Percentiles rank a stretch among this genome's conserved stretches.
phyloP scores from a whole-genome alignment of 2,888 invertebrate species.

The Mythimna albipuncta region DNA sequence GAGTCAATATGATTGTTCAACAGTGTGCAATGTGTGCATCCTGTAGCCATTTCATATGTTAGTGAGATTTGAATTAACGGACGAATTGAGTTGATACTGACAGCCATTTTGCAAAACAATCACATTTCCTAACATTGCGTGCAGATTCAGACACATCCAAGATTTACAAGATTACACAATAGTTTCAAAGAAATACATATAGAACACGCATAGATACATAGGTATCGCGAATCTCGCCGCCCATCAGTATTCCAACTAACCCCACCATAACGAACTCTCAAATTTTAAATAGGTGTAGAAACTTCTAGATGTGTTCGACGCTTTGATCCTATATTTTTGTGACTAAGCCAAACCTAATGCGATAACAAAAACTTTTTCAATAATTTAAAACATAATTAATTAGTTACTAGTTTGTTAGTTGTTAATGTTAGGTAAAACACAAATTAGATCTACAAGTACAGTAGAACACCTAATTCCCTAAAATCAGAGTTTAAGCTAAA shows the following conservation, averaged over 20 bases:
- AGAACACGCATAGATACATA: no score
- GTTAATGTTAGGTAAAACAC: not conserved
- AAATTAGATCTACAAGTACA: not conserved
- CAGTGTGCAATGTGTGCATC: not conserved
- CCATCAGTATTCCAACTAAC: constrained; percentile 1
- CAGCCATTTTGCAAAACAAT: not conserved
- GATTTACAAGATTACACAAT: no score
- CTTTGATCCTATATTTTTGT: constrained; percentile 5
- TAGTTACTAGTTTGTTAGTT: constrained; percentile 22
- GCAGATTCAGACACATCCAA: no score
- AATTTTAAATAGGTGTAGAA: constrained; percentile 23
- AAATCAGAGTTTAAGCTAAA: not conserved
- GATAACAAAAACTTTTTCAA: constrained; percentile 18
- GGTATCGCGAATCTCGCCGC: no score
- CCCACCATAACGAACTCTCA: not conserved
- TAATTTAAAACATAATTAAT: constrained; percentile 10
- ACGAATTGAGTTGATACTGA: not conserved
- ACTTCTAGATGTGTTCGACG: not conserved
- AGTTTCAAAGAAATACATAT: no score
- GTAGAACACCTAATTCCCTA: no score
- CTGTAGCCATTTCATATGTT: not conserved
- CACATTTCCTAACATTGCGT: not conserved
- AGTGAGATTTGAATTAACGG: not conserved
- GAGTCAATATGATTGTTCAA: not conserved
- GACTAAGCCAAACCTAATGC: not conserved